These are phyloP conservation scores for Halocynthia roretzi DNA, from an alignment of 23 tunicate genomes.

Conservation along the genomic window DNA sequence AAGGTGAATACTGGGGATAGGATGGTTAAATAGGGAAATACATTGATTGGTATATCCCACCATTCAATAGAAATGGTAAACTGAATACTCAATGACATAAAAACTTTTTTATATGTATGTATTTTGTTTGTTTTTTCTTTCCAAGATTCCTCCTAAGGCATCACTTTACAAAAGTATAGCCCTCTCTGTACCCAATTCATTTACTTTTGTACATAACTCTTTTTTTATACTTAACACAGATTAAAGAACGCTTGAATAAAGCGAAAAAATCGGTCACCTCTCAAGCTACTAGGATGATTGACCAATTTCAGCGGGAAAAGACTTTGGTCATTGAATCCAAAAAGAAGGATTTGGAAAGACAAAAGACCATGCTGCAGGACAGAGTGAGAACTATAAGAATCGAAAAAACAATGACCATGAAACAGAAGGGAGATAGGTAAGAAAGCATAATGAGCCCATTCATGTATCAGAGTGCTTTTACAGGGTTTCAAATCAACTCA, in stretches of 20 bases:
- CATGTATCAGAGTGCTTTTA: not conserved
- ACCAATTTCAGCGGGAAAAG: constrained; percentile 42
- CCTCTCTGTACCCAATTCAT: too few species aligned
- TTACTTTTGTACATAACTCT: too few species aligned
- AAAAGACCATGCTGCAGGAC: constrained; percentile 66
- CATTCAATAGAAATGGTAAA: too few species aligned
- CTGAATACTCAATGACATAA: too few species aligned
- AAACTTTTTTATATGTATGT: too few species aligned
- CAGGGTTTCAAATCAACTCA: not conserved
- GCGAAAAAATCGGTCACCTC: too few species aligned
- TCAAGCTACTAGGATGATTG: constrained; percentile 22
- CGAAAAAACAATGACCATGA: constrained; percentile 67
- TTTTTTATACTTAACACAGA: too few species aligned
- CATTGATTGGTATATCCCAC: too few species aligned
- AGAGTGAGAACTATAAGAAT: constrained; percentile 39
- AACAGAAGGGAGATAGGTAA: constrained; percentile 38
- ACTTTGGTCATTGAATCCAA: constrained; percentile 51
- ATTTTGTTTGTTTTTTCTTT: too few species aligned
- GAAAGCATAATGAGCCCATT: not conserved
- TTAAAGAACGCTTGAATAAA: too few species aligned
- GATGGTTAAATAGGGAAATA: not conserved
- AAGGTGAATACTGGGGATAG: not conserved
- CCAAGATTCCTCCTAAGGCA: too few species aligned
- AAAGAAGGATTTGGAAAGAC: constrained; percentile 37
- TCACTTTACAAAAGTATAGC: not conserved